phyloP scores from a whole-genome alignment of 53 echinoderm and acorn worm species.

The Antedon mediterranea region DNA sequence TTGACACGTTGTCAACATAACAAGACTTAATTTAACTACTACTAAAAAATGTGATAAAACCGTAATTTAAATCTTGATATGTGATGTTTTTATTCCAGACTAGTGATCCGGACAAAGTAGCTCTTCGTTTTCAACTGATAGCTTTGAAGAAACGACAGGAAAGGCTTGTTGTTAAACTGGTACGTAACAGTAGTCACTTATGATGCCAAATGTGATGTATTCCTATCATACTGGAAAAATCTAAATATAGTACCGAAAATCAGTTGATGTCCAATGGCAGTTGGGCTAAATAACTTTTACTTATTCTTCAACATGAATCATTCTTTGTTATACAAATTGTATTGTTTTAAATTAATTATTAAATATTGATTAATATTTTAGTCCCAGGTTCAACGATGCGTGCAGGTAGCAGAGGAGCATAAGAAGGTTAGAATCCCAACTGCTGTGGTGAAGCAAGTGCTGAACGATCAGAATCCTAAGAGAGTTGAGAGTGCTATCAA shows the following conservation, averaged over 20 bases:
- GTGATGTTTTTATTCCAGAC: slow-evolving; percentile 13
- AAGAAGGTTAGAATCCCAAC: slow-evolving; percentile 64
- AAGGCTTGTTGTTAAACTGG: slow-evolving; percentile 60
- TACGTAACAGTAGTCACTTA: slow-evolving; percentile 15
- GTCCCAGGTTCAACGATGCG: slow-evolving; percentile 63
- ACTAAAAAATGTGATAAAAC: no score
- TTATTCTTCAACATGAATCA: no score
- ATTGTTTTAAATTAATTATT: no score
- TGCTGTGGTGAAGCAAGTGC: slow-evolving; percentile 50
- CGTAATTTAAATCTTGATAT: neutral
- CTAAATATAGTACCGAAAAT: no score
- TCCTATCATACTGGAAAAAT: no score
- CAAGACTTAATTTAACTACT: no score
- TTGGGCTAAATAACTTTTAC: no score
- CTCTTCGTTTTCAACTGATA: slow-evolving; percentile 56
- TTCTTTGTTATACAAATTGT: no score
- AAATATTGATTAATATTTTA: slow-evolving; percentile 1
- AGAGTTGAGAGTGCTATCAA: slow-evolving; percentile 66
- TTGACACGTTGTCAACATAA: no score
- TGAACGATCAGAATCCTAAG: slow-evolving; percentile 47
- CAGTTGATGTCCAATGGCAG: no score
- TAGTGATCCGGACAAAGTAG: slow-evolving; percentile 43
- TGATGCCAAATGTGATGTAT: no score
- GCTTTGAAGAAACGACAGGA: slow-evolving; percentile 69
- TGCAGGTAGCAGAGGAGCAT: slow-evolving; percentile 52